Conservation (phyloP, 2,888 invertebrate species). For the Saturnia pavonia region DNA sequence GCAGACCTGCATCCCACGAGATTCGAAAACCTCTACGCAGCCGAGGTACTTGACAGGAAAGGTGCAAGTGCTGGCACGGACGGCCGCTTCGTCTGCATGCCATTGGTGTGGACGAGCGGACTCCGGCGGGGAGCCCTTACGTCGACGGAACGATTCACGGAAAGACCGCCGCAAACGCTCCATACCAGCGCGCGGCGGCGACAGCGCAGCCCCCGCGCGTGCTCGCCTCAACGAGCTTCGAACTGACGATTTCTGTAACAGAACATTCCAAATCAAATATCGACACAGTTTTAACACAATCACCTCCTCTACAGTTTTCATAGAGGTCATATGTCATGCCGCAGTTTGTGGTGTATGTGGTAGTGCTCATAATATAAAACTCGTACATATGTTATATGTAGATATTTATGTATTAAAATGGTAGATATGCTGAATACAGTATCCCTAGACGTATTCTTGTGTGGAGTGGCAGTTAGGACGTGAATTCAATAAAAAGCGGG, state of each 20-base stretch:
- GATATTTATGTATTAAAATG: too few species aligned
- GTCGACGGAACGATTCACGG: slow-evolving; percentile 95
- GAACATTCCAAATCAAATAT: slow-evolving; percentile 13
- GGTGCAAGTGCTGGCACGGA: slow-evolving; percentile 96
- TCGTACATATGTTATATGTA: too few species aligned
- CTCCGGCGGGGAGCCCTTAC: slow-evolving; percentile 93
- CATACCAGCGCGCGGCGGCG: slow-evolving; percentile 85
- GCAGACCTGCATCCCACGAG: slow-evolving; percentile 99
- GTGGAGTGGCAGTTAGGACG: too few species aligned
- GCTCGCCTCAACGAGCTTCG: slow-evolving; percentile 74
- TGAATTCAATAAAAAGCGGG: too few species aligned
- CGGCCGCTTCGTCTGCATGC: slow-evolving; percentile 98
- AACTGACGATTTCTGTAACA: slow-evolving; percentile 74
- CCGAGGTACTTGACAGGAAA: slow-evolving; percentile 99
- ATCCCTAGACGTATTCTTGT: too few species aligned
- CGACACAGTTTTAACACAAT: too few species aligned
- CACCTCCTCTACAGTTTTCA: too few species aligned
- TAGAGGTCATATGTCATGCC: too few species aligned
- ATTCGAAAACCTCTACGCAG: slow-evolving; percentile 99
- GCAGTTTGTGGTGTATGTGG: too few species aligned
- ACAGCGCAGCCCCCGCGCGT: slow-evolving; percentile 74
- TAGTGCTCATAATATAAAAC: too few species aligned
- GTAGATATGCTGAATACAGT: too few species aligned
- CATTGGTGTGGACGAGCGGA: slow-evolving; percentile 98
- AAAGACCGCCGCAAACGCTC: slow-evolving; percentile 94